phyloP scores from a whole-genome alignment of 2,113 vertebrate species.

The Synodontis membranacea region DNA sequence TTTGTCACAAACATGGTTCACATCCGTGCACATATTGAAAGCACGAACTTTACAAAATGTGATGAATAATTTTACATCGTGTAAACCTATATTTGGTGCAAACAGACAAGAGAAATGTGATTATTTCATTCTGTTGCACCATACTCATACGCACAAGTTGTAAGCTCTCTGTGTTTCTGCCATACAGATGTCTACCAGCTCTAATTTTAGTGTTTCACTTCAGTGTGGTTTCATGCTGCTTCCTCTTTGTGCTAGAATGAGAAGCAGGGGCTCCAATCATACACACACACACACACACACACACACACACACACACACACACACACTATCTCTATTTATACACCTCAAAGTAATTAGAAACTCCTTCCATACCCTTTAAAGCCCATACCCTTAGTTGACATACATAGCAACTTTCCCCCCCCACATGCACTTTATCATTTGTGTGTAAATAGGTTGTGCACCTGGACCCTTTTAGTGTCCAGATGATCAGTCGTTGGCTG shows the following conservation, averaged over 20 bases:
- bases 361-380: not conserved
- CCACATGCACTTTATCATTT: not conserved
- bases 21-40: not conserved
- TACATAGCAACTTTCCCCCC: not conserved
- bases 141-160: not conserved
- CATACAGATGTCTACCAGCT: not conserved
- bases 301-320: not conserved
- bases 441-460: not conserved
- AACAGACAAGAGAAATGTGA: not conserved
- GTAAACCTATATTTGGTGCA: not conserved
- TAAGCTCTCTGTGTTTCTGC: not conserved
- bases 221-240: conserved; percentile 30
- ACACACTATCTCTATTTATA: not conserved
- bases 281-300: not conserved
- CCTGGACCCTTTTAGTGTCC: not conserved
- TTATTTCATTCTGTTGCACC: not conserved
- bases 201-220: conserved; percentile 30
- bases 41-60: not conserved
- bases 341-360: not conserved
- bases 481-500: not conserved
- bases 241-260: not conserved
- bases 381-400: not conserved
- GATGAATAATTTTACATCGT: not conserved
- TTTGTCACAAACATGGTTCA: not conserved
- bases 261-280: not conserved